phyloP scores from a whole-genome alignment of 2,888 invertebrate species.

The Alloscopus bannaensis region DNA sequence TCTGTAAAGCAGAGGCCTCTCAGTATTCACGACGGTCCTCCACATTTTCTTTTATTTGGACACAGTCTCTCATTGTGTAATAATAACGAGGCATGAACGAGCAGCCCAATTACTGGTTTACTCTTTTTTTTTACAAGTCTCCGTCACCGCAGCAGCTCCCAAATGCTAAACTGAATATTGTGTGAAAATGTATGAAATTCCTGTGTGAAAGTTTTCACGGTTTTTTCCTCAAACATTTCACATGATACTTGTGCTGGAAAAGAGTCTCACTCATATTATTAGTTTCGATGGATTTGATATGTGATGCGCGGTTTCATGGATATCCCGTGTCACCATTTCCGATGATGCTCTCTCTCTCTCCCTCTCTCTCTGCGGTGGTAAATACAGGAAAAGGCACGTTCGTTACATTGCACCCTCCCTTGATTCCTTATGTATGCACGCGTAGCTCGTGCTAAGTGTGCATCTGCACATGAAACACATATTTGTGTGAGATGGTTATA shows the following conservation, averaged over 20 bases:
- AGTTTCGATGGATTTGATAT: conserved; percentile 19
- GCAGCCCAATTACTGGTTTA: conserved; percentile 49
- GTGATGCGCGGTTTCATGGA: conserved; percentile 57
- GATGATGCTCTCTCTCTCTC: too few relatives aligned
- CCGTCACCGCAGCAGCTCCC: conserved; percentile 10
- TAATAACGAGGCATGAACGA: conserved; percentile 41
- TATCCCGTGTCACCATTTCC: conserved; percentile 41
- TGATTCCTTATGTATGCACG: conserved; percentile 26
- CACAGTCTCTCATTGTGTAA: conserved; percentile 12
- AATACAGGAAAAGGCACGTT: conserved; percentile 1
- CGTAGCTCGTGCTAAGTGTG: conserved; percentile 51
- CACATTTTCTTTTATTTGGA: conserved; percentile 10
- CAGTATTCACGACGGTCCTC: neutral
- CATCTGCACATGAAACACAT: neutral
- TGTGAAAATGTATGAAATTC: conserved; percentile 62
- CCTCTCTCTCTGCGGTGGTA: neutral
- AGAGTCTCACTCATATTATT: conserved; percentile 3
- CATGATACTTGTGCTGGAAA: neutral
- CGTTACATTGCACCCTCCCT: too few relatives aligned
- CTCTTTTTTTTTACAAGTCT: too few relatives aligned
- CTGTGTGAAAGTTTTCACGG: conserved; percentile 56
- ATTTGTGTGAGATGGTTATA: too few relatives aligned
- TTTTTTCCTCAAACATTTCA: conserved; percentile 12
- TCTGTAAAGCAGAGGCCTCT: conserved; percentile 9
- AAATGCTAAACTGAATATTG: too few relatives aligned